Percentiles rank a stretch among this genome's conserved stretches.
Evolutionary conservation across 1,140 invertebrate genomes (phyloP).

Genomic region (Aphaenogaster ashmeadi): DNA sequence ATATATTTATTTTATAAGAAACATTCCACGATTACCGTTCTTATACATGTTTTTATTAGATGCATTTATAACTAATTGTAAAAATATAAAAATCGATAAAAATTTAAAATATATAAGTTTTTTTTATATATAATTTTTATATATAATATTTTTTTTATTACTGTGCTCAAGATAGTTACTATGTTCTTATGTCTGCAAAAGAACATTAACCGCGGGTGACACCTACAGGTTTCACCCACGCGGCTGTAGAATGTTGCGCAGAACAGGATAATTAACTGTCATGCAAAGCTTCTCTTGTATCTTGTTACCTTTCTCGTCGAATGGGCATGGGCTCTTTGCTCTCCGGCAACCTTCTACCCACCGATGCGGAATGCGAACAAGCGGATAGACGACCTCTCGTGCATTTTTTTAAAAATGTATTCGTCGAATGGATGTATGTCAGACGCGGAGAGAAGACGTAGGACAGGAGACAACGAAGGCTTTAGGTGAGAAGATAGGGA

Average conservation of each 20-base stretch:
- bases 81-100: background rate
- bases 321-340: constrained; percentile 33
- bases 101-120: no score
- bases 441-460: background rate
- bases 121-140: no score
- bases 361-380: constrained; percentile 30
- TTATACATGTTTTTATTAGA: background rate
- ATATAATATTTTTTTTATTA: no score
- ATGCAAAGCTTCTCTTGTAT: constrained; percentile 37
- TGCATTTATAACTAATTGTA: background rate
- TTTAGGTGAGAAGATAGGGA: constrained; percentile 2
- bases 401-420: background rate
- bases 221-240: constrained; percentile 38
- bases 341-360: constrained; percentile 25
- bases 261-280: constrained; percentile 61
- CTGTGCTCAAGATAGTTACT: background rate
- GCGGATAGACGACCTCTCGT: background rate
- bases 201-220: constrained; percentile 41
- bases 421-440: constrained; percentile 4
- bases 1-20: background rate
- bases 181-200: background rate
- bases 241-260: constrained; percentile 13
- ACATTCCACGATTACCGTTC: background rate
- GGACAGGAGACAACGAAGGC: background rate
- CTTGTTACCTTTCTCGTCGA: constrained; percentile 56